phyloP scores from a whole-genome alignment of 2,113 vertebrate genomes.

The Megalops atlanticus region DNA sequence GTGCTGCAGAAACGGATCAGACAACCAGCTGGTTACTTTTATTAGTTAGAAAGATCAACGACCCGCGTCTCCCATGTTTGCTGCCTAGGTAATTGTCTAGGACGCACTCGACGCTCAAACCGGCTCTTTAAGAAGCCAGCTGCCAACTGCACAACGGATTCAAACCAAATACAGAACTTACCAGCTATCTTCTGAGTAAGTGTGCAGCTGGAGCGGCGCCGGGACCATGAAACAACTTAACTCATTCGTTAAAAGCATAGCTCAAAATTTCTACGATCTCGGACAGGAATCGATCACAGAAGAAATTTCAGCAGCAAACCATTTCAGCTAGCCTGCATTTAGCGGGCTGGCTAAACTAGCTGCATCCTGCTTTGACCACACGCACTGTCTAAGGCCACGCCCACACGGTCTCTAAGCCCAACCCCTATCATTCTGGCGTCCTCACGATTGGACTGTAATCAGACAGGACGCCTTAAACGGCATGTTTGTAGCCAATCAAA shows the following conservation, averaged over 20 bases:
- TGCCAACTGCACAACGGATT: background rate
- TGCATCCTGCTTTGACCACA: constrained; percentile 16
- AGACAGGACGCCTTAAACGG: background rate
- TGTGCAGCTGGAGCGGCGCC: background rate
- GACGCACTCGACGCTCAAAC: background rate
- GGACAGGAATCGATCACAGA: background rate
- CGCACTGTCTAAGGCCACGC: constrained; percentile 22
- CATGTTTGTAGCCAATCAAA: constrained; percentile 11
- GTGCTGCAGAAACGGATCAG: no score
- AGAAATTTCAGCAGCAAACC: background rate
- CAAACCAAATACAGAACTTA: constrained; percentile 13
- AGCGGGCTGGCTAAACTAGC: constrained; percentile 26
- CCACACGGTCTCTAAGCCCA: constrained; percentile 18
- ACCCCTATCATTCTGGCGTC: constrained; percentile 24
- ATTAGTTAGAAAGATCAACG: no score
- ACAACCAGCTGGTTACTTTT: no score
- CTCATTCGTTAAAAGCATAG: constrained; percentile 6
- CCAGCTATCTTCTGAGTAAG: background rate
- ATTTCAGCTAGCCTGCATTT: constrained; percentile 8
- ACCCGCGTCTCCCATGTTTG: no score
- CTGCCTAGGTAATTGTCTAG: no score
- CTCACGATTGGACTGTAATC: constrained; percentile 13
- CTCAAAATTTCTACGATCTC: background rate
- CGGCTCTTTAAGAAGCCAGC: background rate
- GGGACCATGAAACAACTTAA: background rate